Conservation (phyloP, 2,113 vertebrate species). For the Spilogale gracilis region DNA sequence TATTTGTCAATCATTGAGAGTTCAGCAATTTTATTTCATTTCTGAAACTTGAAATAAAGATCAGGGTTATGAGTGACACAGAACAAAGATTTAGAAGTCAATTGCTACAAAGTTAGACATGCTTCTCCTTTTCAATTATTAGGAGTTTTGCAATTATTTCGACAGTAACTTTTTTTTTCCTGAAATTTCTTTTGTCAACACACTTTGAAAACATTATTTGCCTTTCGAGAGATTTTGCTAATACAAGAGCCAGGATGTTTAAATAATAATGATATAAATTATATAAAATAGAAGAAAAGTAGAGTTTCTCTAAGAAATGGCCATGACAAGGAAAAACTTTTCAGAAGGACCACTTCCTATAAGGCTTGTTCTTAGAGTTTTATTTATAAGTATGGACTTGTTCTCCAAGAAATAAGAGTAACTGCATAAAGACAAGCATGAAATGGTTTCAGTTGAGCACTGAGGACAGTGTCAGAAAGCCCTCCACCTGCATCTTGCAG, state of each 20-base stretch:
- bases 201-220: slow-evolving; percentile 75
- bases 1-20: background rate
- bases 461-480: background rate
- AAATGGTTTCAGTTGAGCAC: slow-evolving; percentile 41
- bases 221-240: slow-evolving; percentile 77
- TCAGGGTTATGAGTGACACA: background rate
- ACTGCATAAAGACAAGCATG: slow-evolving; percentile 16
- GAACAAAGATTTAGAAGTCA: slow-evolving; percentile 1
- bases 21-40: slow-evolving; percentile 3
- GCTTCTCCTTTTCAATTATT: background rate
- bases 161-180: slow-evolving; percentile 59
- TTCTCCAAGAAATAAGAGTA: slow-evolving; percentile 54
- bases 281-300: background rate
- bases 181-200: slow-evolving; percentile 71
- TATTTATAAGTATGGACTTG: slow-evolving; percentile 70
- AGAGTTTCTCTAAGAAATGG: slow-evolving; percentile 65
- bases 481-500: background rate
- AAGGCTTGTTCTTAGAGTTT: slow-evolving; percentile 67
- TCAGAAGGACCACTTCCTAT: slow-evolving; percentile 57
- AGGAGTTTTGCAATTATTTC: slow-evolving; percentile 72
- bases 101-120: slow-evolving; percentile 34
- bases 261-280: slow-evolving; percentile 74
- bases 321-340: slow-evolving; percentile 69
- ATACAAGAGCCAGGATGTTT: slow-evolving; percentile 76
- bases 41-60: slow-evolving; percentile 37